Evolutionary conservation across 2,888 invertebrate species (phyloP).

Genomic region (Pyralis farinalis): DNA sequence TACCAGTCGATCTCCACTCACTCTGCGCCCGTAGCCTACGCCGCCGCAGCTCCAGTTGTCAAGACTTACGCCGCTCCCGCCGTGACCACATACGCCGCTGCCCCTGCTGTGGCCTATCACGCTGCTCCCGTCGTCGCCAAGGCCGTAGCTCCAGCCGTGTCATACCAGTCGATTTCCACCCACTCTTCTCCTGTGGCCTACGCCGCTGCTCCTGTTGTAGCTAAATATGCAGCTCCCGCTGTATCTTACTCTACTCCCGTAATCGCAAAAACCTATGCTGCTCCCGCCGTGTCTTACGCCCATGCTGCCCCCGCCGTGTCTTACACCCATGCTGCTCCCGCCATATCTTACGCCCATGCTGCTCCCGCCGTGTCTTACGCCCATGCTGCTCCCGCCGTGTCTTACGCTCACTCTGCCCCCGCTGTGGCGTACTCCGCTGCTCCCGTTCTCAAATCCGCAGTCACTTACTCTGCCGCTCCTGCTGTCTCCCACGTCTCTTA

Average conservation of each 20-base stretch:
- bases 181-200: constrained; percentile 52
- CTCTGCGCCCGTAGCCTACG: constrained; percentile 23
- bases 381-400: constrained; percentile 43
- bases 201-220: constrained; percentile 42
- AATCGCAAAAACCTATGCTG: constrained; percentile 45
- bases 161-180: constrained; percentile 41
- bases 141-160: constrained; percentile 45
- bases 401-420: constrained; percentile 32
- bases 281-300: constrained; percentile 28
- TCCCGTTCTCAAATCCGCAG: constrained; percentile 39
- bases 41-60: constrained; percentile 50
- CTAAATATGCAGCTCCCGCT: constrained; percentile 60
- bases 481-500: constrained; percentile 84
- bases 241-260: constrained; percentile 34
- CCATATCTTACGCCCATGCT: constrained; percentile 23
- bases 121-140: constrained; percentile 33
- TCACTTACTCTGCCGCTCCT: constrained; percentile 79
- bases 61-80: constrained; percentile 43
- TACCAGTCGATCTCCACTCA: constrained; percentile 25
- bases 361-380: constrained; percentile 27
- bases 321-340: constrained; percentile 32
- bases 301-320: constrained; percentile 26
- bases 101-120: constrained; percentile 18
- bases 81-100: constrained; percentile 30
- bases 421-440: constrained; percentile 48